Conservation (phyloP, 2,888 invertebrate genomes). For the Diaprepes abbreviatus region DNA sequence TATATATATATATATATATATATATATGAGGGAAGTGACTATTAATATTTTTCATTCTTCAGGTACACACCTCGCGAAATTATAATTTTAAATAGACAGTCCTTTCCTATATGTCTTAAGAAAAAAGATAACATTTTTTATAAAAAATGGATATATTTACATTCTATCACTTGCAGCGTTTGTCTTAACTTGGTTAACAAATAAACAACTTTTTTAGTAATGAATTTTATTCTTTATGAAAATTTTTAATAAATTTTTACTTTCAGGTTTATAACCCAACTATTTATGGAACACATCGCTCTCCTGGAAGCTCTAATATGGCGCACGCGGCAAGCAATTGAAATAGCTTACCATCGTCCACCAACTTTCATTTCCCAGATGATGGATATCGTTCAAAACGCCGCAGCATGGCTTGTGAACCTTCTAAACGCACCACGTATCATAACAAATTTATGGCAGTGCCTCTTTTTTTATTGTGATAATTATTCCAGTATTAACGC, state of each 20-base stretch:
- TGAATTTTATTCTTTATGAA: too few species aligned
- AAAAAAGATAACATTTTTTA: too few species aligned
- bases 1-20: too few species aligned
- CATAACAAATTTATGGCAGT: constrained; percentile 60
- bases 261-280: constrained; percentile 67
- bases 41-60: too few species aligned
- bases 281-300: constrained; percentile 85
- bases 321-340: constrained; percentile 77
- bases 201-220: too few species aligned
- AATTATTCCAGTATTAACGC: constrained; percentile 55
- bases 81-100: too few species aligned
- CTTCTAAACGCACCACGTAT: constrained; percentile 59
- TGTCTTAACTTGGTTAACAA: too few species aligned
- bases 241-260: constrained; percentile 26
- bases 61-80: too few species aligned
- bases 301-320: constrained; percentile 81
- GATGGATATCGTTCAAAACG: constrained; percentile 69
- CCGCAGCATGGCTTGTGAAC: constrained; percentile 55
- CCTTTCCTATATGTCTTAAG: too few species aligned
- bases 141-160: too few species aligned
- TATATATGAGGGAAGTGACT: too few species aligned
- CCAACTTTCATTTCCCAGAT: constrained; percentile 70
- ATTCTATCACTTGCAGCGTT: too few species aligned
- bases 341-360: constrained; percentile 74
- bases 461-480: constrained; percentile 59